A percentile compares a stretch with the other conserved stretches of the same genome.
These are phyloP conservation scores for Ceratina japonica DNA, from an alignment of 1,140 invertebrate species.

Conservation along the genomic window DNA sequence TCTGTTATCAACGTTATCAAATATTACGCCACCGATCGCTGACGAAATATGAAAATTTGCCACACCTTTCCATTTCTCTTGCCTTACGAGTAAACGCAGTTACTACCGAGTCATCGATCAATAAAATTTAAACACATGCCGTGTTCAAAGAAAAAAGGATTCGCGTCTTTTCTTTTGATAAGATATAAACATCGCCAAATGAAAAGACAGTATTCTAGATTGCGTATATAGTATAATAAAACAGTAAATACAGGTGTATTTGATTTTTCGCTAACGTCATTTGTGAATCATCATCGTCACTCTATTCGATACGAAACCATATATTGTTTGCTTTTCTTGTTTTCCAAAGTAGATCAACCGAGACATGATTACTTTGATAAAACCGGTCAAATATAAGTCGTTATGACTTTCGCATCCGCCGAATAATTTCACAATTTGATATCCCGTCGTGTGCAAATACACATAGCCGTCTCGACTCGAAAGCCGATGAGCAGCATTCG, in stretches of 20 bases:
- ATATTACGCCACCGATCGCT: neutral
- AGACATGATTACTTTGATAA: neutral
- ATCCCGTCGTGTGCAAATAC: constrained; percentile 21
- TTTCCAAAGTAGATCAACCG: neutral
- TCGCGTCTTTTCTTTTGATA: neutral
- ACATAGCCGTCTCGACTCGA: constrained; percentile 1
- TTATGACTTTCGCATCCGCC: too few relatives aligned
- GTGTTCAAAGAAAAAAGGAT: too few relatives aligned
- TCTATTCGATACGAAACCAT: neutral
- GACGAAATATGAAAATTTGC: neutral
- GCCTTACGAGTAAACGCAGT: too few relatives aligned
- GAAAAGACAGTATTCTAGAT: neutral
- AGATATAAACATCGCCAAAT: neutral
- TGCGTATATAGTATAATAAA: neutral
- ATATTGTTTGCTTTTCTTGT: neutral
- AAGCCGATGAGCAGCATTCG: neutral
- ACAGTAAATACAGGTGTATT: constrained; percentile 11
- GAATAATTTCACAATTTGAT: neutral
- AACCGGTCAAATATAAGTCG: neutral
- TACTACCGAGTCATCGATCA: too few relatives aligned
- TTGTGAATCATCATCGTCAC: neutral
- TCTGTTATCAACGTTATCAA: neutral
- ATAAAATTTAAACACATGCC: neutral
- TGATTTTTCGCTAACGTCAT: neutral
- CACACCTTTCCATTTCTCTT: too few relatives aligned